These are phyloP conservation scores for Scaptodrosophila latifasciaeformis DNA, from an alignment of 2,888 invertebrate species.

Conservation along the genomic window DNA sequence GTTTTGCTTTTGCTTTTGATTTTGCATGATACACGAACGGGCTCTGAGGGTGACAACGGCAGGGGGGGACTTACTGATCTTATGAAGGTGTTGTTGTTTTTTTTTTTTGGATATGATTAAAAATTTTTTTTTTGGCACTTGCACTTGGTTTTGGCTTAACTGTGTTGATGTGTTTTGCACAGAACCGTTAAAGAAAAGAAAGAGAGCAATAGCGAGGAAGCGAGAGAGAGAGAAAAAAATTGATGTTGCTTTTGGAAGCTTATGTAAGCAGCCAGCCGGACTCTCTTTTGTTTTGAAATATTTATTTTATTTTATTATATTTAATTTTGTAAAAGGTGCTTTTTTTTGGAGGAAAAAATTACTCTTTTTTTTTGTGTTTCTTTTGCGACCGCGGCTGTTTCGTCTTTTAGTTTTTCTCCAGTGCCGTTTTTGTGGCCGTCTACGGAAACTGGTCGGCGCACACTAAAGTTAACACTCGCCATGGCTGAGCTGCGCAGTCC, in stretches of 20 bases:
- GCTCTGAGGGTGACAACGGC: too few species aligned
- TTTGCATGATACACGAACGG: slow-evolving; percentile 30
- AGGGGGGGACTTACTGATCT: slow-evolving; percentile 9
- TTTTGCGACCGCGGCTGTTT: not conserved
- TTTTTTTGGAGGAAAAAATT: too few species aligned
- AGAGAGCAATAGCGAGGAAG: not conserved
- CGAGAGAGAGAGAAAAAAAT: not conserved
- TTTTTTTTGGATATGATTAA: not conserved
- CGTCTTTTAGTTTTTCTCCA: slow-evolving; percentile 35
- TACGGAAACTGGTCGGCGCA: slow-evolving; percentile 76
- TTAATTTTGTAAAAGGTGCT: too few species aligned
- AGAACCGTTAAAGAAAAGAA: too few species aligned
- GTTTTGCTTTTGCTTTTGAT: slow-evolving; percentile 20
- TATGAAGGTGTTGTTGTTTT: too few species aligned
- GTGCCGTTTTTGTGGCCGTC: slow-evolving; percentile 74
- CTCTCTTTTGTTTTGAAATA: slow-evolving; percentile 7
- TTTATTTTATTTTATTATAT: slow-evolving; percentile 1
- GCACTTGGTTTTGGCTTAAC: not conserved
- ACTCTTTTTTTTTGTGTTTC: slow-evolving; percentile 6
- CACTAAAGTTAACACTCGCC: slow-evolving; percentile 74
- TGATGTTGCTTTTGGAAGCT: not conserved
- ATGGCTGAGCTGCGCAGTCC: slow-evolving; percentile 58
- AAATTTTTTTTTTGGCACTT: slow-evolving; percentile 19
- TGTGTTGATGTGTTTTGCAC: slow-evolving; percentile 13
- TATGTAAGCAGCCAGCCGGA: not conserved